phyloP scores from a whole-genome alignment of 2,797 vertebrate genomes.

The Vultur gryphus region DNA sequence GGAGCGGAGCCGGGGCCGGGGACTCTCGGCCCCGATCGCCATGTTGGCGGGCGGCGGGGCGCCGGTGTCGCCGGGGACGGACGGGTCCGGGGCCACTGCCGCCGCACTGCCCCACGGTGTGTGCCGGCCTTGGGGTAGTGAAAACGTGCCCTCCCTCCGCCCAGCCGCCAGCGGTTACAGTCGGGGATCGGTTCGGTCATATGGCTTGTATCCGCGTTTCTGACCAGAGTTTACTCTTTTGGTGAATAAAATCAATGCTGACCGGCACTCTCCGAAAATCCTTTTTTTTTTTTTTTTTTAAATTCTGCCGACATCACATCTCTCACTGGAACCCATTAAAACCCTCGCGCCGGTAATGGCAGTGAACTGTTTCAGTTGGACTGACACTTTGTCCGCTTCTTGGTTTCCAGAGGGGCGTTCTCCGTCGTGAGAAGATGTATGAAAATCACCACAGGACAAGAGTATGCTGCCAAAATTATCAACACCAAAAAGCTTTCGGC shows the following conservation, averaged over 20 bases:
- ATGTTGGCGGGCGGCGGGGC: neutral
- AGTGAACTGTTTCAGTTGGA: neutral
- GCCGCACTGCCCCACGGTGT: neutral
- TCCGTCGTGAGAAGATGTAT: conserved; percentile 95
- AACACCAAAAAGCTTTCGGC: conserved; percentile 98
- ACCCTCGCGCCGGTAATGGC: neutral
- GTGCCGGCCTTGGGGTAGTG: neutral
- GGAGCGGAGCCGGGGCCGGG: neutral
- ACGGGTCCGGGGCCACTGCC: neutral
- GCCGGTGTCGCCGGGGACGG: neutral
- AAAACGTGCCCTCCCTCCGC: too few species aligned
- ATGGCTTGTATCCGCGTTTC: neutral
- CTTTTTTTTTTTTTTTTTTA: neutral
- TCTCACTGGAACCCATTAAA: neutral
- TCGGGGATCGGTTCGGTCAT: neutral
- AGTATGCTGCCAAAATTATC: conserved; percentile 97
- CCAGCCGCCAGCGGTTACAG: neutral
- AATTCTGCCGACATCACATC: neutral
- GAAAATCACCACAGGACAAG: conserved; percentile 95
- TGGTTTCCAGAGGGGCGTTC: conserved; percentile 89
- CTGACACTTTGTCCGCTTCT: conserved; percentile 56
- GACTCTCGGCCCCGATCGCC: neutral
- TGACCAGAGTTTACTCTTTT: neutral
- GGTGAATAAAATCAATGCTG: neutral
- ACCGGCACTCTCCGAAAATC: neutral